Conservation (phyloP, 1,140 invertebrate genomes). For the Philopotamus ludificatus region DNA sequence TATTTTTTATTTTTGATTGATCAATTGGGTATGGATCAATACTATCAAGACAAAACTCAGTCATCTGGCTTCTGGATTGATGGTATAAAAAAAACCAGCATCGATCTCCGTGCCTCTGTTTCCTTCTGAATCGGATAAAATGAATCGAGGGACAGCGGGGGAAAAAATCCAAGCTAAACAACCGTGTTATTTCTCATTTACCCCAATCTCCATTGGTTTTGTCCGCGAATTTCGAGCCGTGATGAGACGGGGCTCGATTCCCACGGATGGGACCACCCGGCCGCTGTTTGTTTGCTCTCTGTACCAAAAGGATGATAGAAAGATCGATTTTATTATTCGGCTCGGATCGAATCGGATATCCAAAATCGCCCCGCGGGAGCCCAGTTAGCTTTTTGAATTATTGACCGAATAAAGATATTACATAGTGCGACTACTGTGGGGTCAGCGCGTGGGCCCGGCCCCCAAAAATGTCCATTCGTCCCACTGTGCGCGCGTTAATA, state of each 20-base stretch:
- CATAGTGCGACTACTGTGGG: neutral
- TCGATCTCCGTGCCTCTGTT: no score
- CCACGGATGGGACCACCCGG: conserved; percentile 8
- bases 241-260: conserved; percentile 4
- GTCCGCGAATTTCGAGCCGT: conserved; percentile 22
- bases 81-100: no score
- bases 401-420: neutral
- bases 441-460: neutral
- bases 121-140: no score
- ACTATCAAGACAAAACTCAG: no score
- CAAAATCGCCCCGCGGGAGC: no score
- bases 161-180: conserved; percentile 3
- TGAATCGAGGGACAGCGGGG: neutral
- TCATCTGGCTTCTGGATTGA: no score
- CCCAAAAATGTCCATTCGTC: neutral
- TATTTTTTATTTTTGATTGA: no score
- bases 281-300: neutral
- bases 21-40: no score
- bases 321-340: neutral
- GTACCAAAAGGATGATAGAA: no score
- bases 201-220: conserved; percentile 17
- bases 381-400: no score
- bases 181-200: conserved; percentile 25
- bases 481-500: neutral
- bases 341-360: no score